Evolutionary conservation across 2,797 vertebrate genomes (phyloP).

Genomic region (Manis crassicaudata): DNA sequence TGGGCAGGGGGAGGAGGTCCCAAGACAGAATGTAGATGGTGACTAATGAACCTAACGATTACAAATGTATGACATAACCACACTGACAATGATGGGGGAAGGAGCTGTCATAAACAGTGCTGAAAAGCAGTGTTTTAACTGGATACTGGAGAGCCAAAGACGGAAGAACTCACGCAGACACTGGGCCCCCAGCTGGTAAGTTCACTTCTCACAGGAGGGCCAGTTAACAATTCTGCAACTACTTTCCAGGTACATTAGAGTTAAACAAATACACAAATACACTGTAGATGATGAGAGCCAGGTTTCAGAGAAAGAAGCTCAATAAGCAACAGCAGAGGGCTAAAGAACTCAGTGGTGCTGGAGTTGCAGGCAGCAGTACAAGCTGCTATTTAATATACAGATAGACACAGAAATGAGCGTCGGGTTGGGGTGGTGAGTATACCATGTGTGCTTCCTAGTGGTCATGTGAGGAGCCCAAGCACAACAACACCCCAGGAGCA

Average conservation of each 20-base stretch:
- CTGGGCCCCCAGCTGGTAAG: too few species aligned
- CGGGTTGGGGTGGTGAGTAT: rapidly evolving
- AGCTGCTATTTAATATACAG: not conserved
- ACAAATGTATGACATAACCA: not conserved
- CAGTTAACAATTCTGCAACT: not conserved
- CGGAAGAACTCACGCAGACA: rapidly evolving
- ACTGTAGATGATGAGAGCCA: not conserved
- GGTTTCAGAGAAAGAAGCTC: not conserved
- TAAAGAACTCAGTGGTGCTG: not conserved
- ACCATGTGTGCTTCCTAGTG: not conserved
- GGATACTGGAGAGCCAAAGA: not conserved
- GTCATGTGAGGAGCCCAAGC: not conserved
- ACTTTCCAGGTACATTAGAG: not conserved
- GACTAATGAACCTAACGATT: not conserved
- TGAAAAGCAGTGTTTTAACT: not conserved
- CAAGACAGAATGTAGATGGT: not conserved
- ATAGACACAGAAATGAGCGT: not conserved
- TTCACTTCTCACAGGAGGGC: not conserved
- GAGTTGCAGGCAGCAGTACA: not conserved
- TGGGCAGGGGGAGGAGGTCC: too few species aligned
- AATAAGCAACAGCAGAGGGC: not conserved
- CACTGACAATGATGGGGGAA: not conserved
- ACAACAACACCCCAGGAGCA: not conserved
- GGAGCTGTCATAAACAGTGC: not conserved
- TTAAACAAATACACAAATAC: not conserved